Conservation (phyloP, 2,113 vertebrate species). For the Pluvianellus socialis region DNA sequence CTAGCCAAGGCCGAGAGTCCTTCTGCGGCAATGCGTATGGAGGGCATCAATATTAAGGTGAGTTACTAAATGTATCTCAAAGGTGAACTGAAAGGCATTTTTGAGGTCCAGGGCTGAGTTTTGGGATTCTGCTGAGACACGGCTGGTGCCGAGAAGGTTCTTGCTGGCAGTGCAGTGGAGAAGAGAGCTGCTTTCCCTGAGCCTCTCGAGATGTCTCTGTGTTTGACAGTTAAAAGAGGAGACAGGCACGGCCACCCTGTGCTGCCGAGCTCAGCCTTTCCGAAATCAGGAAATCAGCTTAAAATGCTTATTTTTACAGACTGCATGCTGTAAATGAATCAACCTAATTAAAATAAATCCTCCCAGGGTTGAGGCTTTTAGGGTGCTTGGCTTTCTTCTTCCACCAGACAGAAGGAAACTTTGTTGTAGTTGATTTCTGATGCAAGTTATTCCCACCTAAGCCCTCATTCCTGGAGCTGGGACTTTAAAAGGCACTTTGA, state of each 20-base stretch:
- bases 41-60: conserved; percentile 60
- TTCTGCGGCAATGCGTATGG: neutral
- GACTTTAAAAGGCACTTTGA: neutral
- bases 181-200: neutral
- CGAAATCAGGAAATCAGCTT: neutral
- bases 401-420: neutral
- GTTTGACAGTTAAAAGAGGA: neutral
- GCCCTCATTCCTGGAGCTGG: neutral
- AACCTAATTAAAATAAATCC: neutral
- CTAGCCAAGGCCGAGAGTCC: conserved; percentile 24
- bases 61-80: conserved; percentile 61
- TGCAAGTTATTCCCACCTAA: neutral
- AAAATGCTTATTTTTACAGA: neutral
- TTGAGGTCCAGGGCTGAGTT: neutral
- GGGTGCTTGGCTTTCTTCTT: neutral
- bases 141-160: fast-evolving
- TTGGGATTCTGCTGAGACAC: fast-evolving
- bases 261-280: neutral
- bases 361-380: neutral
- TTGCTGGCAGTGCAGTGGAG: neutral
- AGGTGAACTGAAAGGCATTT: conserved; percentile 59
- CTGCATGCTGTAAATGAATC: neutral
- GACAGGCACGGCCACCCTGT: fast-evolving
- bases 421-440: neutral
- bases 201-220: neutral